These are phyloP conservation scores for Atopsyche davidsoni DNA, from an alignment of 1,140 invertebrate species.

Conservation along the genomic window DNA sequence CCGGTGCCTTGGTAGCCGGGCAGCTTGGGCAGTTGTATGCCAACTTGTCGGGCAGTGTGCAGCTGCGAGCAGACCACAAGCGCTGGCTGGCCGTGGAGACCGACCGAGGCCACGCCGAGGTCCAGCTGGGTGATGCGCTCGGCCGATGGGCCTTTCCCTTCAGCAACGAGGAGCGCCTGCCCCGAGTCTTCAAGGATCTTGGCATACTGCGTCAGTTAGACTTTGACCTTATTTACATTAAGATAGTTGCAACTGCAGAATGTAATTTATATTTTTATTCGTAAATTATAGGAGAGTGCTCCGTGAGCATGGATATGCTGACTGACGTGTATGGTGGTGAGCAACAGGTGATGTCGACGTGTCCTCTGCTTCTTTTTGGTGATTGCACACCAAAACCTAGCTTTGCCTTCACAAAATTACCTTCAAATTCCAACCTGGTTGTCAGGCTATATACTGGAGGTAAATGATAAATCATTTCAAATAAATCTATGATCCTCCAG, in stretches of 20 bases:
- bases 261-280: conserved; percentile 1
- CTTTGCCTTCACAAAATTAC: conserved; percentile 19
- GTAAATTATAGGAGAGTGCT: conserved; percentile 19
- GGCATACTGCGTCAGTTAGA: too few species aligned
- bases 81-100: not conserved
- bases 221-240: too few species aligned
- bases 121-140: not conserved
- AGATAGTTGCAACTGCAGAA: too few species aligned
- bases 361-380: conserved; percentile 13
- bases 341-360: not conserved
- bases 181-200: too few species aligned
- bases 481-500: not conserved
- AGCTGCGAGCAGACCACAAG: not conserved
- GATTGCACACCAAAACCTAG: conserved; percentile 17
- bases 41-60: not conserved
- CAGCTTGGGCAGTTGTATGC: not conserved
- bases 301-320: conserved; percentile 3
- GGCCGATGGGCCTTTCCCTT: conserved; percentile 1
- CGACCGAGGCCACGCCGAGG: not conserved
- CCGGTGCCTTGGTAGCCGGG: not conserved
- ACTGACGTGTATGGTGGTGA: conserved; percentile 2
- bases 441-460: conserved; percentile 21
- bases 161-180: not conserved
- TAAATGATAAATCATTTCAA: not conserved
- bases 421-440: conserved; percentile 8